Base-by-base conservation (phyloP, 2,113 vertebrate species). In the Morone saxatilis region DNA sequence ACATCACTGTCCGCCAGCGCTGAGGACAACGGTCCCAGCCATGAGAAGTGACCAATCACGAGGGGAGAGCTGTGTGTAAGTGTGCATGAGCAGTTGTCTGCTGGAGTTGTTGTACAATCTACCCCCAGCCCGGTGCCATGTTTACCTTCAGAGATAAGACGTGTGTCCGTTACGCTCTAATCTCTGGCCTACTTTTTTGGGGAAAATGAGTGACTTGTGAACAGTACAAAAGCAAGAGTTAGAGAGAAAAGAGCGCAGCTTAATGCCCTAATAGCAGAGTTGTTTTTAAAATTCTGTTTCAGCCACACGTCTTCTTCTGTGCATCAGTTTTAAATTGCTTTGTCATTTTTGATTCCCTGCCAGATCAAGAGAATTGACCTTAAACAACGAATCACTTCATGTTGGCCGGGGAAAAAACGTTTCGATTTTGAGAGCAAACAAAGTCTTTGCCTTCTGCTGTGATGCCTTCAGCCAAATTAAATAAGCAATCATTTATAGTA, bases 21-120 rank as follows among this genome's bases (percentile, higher is more conserved):
- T 41, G 77, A 60, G 72, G 63, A 90, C 86, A 85, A 74, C 61
- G 16, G 73, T 1, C 78, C 66, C 75, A 79, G 87, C 79, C 85
- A 70, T 61, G 31, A 76, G 31, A 50, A 65, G 22, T 1, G 38
- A 51, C 71, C 80, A 76, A 70, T 72, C 56, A 71, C n/a, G 2
- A 71, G 53, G 20, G 59, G 54, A 4, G 22, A 38, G 59, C 4
- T 50, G 63, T 22, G 43, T 31, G 7, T 45, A 36, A n/a, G 69
- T 40, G 65, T 36, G 62, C 8, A 1, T 31, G 14, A 71, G 60
- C 54, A 36, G 53, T 20, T 31, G 40, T 20, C 50, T 4, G n/a
- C 65, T 67, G 71, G 6, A 25, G 40, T 2, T 61, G 71, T 81
- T 25, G 0, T 67, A 51, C 19, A 4, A 77, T 45, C 50, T 19